These are phyloP conservation scores for Thunnus thynnus DNA, from an alignment of 2,113 vertebrate genomes.

Conservation along the genomic window DNA sequence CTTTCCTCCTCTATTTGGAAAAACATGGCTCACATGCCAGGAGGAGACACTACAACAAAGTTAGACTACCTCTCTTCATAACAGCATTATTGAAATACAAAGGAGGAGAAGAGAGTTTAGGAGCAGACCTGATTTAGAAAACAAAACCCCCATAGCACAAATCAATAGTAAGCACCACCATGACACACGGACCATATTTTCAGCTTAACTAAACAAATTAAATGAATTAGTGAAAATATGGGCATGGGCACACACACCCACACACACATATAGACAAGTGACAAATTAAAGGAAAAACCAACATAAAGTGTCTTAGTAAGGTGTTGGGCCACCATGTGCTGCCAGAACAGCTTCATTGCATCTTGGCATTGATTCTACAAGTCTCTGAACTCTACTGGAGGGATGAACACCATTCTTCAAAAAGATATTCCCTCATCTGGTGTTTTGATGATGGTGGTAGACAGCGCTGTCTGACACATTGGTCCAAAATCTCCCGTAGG, in stretches of 20 bases:
- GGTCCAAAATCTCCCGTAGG: no score
- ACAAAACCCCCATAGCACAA: slow-evolving; percentile 15
- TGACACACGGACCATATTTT: not conserved
- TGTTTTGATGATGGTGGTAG: no score
- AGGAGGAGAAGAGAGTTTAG: slow-evolving; percentile 13
- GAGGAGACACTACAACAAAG: slow-evolving; percentile 37
- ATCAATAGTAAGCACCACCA: slow-evolving; percentile 29
- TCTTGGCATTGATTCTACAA: no score
- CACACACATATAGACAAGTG: no score
- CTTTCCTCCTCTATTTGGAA: slow-evolving; percentile 66
- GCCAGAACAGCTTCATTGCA: no score
- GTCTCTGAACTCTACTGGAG: no score
- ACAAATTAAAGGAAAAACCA: no score
- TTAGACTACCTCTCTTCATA: slow-evolving; percentile 45
- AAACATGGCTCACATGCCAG: slow-evolving; percentile 60
- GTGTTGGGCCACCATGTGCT: no score
- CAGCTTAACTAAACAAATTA: not conserved
- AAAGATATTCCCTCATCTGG: no score
- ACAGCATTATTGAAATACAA: slow-evolving; percentile 48
- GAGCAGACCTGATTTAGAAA: slow-evolving; percentile 46
- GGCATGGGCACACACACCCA: not conserved
- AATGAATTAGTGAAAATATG: not conserved
- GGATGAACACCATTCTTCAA: no score
- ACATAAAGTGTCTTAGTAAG: no score
- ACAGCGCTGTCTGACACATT: no score